Base-by-base conservation (phyloP, 2,888 invertebrate species). In the Ichneumoninae sp. region DNA sequence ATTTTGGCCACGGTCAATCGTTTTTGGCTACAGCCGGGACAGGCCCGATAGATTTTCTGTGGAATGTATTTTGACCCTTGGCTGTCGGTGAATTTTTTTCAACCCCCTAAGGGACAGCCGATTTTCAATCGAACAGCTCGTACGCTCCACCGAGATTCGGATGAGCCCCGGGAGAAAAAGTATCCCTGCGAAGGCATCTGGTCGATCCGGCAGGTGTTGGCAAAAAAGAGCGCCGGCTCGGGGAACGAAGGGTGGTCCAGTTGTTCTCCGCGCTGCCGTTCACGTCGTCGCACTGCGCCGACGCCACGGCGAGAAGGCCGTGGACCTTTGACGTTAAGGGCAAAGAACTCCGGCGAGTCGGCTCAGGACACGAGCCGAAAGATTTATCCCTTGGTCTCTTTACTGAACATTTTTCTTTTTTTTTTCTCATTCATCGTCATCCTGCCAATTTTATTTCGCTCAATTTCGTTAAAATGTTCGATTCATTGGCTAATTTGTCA, bases 261-360 rank as follows among this genome's bases (percentile, higher is more conserved):
- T 81, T 84, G 84, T 68, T 69, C 60, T 7, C 47, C n/a, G 33
- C 70, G 19, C 19, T 54, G 70, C 40, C 57, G 71, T 36, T 40
- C 57, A 16, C 22, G 70, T 54, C 73, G 47, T 22, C 60, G 73
- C 57, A 69, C 69, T 71, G 77, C 44, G 79, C 40, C 71, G 78
- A 79, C 81, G 80, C 82, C 77, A 82, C 81, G 60, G 76, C 57
- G 76, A 86, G 83, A 91, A 89, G 92, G 91, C 91, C 88, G 90
- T 89, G 89, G 88, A 92, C 91, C 91, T 90, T 89, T 77, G 83
- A 74, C 84, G 88, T 89, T 88, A 90, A 90, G 91, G 89, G 90
- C 90, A 91, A 87, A 85, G 91, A 91, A 89, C 90, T 85, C 87
- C 71, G 78, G 52, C 71, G 80, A 77, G 81, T 87, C 82, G 77